A percentile compares a stretch with the other conserved stretches of the same genome.
Evolutionary conservation across 2,797 vertebrate genomes (phyloP).

Genomic region (Miichthys miiuy): DNA sequence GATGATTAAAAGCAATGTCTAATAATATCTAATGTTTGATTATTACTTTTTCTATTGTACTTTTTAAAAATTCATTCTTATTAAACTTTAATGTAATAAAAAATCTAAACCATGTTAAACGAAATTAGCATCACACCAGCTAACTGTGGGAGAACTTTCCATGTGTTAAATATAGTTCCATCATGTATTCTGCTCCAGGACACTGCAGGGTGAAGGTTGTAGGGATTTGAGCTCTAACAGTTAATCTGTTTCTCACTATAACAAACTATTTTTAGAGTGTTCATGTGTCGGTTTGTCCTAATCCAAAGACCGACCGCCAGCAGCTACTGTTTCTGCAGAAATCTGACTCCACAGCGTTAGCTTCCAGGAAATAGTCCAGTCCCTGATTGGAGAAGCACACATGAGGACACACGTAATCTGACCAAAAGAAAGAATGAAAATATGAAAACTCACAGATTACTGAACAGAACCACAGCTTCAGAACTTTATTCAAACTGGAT

Average conservation of each 20-base stretch:
- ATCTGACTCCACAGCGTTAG: constrained; percentile 15
- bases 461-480: no score
- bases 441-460: no score
- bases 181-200: not conserved
- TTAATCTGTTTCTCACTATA: constrained; percentile 33
- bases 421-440: not conserved
- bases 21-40: no score
- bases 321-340: constrained; percentile 47
- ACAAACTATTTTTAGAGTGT: constrained; percentile 56
- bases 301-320: not conserved
- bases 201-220: not conserved
- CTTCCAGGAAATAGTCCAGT: constrained; percentile 36
- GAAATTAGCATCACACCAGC: no score
- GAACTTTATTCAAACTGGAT: no score
- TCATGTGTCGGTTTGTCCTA: constrained; percentile 14
- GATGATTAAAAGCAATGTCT: no score
- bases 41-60: no score
- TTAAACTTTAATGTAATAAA: no score
- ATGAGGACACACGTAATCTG: not conserved
- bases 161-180: not conserved
- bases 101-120: not conserved
- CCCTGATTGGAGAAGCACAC: not conserved
- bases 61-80: no score
- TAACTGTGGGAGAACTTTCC: not conserved
- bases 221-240: not conserved